A percentile compares a stretch with the other conserved stretches of the same genome.
These are phyloP conservation scores for Tetragnatha montana DNA, from an alignment of 2,888 invertebrate genomes.

Conservation along the genomic window DNA sequence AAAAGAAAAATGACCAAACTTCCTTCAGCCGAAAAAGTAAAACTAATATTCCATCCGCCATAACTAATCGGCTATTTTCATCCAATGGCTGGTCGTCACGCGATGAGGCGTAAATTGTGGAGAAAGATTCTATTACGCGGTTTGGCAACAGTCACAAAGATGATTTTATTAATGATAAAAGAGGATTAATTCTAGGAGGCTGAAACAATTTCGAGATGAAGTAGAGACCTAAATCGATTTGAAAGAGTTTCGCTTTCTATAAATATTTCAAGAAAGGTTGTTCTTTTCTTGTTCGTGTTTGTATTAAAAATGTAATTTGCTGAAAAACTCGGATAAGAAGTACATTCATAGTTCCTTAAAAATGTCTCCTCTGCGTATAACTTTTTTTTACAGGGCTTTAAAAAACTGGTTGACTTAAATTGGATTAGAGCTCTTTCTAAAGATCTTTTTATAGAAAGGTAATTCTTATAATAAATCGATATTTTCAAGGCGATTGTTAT, in stretches of 20 bases:
- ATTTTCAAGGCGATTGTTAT: too few relatives aligned
- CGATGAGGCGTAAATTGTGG: neutral
- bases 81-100: neutral
- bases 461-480: too few relatives aligned
- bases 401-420: too few relatives aligned
- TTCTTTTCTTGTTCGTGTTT: neutral
- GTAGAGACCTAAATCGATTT: neutral
- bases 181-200: neutral
- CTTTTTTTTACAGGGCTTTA: too few relatives aligned
- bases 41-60: neutral
- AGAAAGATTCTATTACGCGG: neutral
- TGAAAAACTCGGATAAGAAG: neutral
- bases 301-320: neutral
- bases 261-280: neutral
- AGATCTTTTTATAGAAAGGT: too few relatives aligned
- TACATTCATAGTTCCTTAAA: too few relatives aligned
- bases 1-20: neutral
- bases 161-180: neutral
- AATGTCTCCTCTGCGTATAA: too few relatives aligned
- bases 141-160: constrained; percentile 1
- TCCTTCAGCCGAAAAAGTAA: neutral
- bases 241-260: neutral
- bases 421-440: too few relatives aligned
- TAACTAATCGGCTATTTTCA: neutral
- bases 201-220: neutral